These are phyloP conservation scores for Tachysurus vachellii DNA, from an alignment of 2,113 vertebrate species.

Conservation along the genomic window DNA sequence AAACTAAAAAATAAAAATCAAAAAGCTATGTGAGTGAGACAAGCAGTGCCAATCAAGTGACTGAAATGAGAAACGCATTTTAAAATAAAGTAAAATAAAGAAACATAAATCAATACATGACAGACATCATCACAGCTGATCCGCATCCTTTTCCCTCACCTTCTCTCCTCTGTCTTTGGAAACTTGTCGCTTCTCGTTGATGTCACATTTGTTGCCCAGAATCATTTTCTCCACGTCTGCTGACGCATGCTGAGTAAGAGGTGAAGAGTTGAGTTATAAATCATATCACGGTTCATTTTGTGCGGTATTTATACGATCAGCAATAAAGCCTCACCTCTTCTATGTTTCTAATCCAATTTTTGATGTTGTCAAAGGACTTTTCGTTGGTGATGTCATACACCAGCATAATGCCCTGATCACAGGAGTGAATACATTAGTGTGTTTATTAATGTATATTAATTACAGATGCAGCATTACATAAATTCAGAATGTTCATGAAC, in stretches of 20 bases:
- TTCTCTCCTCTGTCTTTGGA: conserved; percentile 93
- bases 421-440: background rate
- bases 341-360: conserved; percentile 97
- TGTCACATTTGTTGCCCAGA: conserved; percentile 96
- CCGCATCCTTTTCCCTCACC: conserved; percentile 67
- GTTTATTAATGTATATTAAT: background rate
- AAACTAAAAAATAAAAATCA: background rate
- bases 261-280: background rate
- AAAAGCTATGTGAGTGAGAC: background rate
- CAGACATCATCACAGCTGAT: rapidly evolving
- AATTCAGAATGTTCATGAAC: conserved; percentile 15
- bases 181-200: conserved; percentile 95
- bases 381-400: conserved; percentile 98
- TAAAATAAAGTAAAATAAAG: background rate
- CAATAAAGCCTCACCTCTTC: conserved; percentile 80
- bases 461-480: background rate
- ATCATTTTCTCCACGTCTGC: conserved; percentile 98
- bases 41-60: background rate
- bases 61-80: background rate
- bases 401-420: conserved; percentile 89
- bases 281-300: background rate
- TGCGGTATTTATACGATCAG: background rate
- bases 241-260: conserved; percentile 84
- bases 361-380: conserved; percentile 96
- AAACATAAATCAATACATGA: background rate